Evolutionary conservation across 2,888 invertebrate species (phyloP).

Genomic region (Phytoseiulus persimilis): DNA sequence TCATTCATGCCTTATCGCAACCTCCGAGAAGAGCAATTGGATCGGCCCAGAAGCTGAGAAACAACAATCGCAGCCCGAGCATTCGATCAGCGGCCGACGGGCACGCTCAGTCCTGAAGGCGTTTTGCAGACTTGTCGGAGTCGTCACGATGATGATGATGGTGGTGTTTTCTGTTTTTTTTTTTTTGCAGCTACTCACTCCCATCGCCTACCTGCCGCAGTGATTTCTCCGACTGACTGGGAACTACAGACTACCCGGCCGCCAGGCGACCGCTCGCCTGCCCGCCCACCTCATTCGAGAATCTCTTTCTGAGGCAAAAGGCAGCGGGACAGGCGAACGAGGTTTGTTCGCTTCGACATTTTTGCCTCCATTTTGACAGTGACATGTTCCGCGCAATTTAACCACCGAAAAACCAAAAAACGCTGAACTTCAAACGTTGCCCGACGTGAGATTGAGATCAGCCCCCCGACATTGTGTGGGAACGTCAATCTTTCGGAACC

Average conservation of each 20-base stretch:
- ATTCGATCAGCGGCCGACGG: not conserved
- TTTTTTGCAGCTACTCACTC: not conserved
- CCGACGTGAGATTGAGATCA: not conserved
- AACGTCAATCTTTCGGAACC: not conserved
- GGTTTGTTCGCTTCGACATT: not conserved
- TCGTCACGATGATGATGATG: not conserved
- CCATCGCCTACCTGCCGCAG: not conserved
- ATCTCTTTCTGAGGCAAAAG: not conserved
- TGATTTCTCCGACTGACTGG: not conserved
- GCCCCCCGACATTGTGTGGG: not conserved
- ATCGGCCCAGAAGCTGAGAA: not conserved
- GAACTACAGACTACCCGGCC: not conserved
- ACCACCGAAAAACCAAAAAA: not conserved
- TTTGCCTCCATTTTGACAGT: not conserved
- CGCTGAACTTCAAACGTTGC: not conserved
- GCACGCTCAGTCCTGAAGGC: not conserved
- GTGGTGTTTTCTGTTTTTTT: not conserved
- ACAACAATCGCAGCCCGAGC: not conserved
- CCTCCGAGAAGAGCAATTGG: not conserved
- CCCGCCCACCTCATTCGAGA: not conserved
- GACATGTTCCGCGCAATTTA: not conserved
- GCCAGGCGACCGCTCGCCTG: not conserved
- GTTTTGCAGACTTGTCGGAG: slow-evolving; percentile 5
- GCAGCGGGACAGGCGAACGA: not conserved
- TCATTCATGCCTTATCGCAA: not conserved